Evolutionary conservation across 2,113 vertebrate genomes (phyloP).

Genomic region (Microtus oregoni): DNA sequence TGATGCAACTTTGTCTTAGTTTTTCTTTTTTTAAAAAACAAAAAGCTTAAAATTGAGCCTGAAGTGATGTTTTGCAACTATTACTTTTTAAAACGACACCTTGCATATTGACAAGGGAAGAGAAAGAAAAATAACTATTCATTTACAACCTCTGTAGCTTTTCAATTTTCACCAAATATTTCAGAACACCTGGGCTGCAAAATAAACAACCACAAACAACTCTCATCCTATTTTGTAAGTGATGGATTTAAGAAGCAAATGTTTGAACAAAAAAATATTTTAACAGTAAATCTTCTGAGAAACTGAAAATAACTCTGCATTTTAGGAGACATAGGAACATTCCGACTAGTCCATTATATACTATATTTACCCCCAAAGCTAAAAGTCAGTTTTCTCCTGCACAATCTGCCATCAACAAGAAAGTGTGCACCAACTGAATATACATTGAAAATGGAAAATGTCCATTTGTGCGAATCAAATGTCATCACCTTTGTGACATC

Average conservation of each 20-base stretch:
- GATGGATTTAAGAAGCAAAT: neutral
- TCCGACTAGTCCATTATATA: neutral
- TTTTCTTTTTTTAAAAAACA: constrained; percentile 46
- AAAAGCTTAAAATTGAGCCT: neutral
- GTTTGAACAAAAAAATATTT: neutral
- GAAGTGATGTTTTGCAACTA: neutral
- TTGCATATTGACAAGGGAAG: constrained; percentile 22
- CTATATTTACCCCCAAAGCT: neutral
- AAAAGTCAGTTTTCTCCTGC: neutral
- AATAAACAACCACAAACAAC: neutral
- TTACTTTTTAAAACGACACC: neutral
- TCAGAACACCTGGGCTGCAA: neutral
- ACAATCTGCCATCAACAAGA: neutral
- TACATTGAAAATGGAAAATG: neutral
- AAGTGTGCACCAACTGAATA: neutral
- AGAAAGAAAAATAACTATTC: neutral
- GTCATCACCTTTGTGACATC: neutral
- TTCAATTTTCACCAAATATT: neutral
- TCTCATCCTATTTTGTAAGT: neutral
- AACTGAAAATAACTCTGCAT: neutral
- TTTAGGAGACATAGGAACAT: neutral
- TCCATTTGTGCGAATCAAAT: neutral
- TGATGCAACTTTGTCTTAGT: constrained; percentile 11
- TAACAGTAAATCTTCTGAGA: constrained; percentile 1
- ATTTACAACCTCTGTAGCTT: neutral